Percentiles rank a stretch among this genome's conserved stretches.
These are phyloP conservation scores for Ictalurus furcatus DNA, from an alignment of 2,113 vertebrate species.

Conservation along the genomic window DNA sequence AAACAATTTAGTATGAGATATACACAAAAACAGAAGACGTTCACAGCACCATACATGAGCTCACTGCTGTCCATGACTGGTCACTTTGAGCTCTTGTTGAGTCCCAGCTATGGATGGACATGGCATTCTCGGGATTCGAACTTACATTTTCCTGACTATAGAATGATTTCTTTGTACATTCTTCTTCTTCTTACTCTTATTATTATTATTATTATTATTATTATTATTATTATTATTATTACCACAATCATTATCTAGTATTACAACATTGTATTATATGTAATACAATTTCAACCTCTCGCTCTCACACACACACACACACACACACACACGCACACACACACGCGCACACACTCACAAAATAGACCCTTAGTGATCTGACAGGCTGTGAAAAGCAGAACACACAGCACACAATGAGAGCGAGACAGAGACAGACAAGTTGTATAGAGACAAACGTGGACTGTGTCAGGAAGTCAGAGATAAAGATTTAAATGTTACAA, in stretches of 20 bases:
- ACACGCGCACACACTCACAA: slow-evolving; percentile 3
- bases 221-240: not conserved
- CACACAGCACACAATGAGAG: slow-evolving; percentile 6
- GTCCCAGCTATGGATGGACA: too few relatives aligned
- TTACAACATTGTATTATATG: not conserved
- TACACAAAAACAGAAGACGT: too few relatives aligned
- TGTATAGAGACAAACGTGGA: slow-evolving; percentile 18
- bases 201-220: too few relatives aligned
- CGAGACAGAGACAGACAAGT: slow-evolving; percentile 21
- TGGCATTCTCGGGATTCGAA: too few relatives aligned
- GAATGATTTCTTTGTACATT: not conserved
- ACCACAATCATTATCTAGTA: not conserved
- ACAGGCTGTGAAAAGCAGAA: slow-evolving; percentile 17
- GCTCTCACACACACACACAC: too few relatives aligned
- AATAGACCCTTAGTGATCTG: slow-evolving; percentile 25
- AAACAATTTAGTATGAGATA: too few relatives aligned
- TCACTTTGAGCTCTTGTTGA: not conserved
- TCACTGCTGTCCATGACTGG: not conserved
- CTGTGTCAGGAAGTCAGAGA: slow-evolving; percentile 19
- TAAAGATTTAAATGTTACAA: slow-evolving; percentile 12
- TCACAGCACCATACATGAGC: too few relatives aligned
- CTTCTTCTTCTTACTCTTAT: too few relatives aligned
- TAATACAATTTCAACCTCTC: not conserved
- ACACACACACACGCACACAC: slow-evolving; percentile 5
- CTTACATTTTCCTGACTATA: too few relatives aligned